Evolutionary conservation across 2,797 vertebrate species (phyloP), one percentile per base, ranked within the genome.

Genomic region (Brachyrhaphis roseni): DNA sequence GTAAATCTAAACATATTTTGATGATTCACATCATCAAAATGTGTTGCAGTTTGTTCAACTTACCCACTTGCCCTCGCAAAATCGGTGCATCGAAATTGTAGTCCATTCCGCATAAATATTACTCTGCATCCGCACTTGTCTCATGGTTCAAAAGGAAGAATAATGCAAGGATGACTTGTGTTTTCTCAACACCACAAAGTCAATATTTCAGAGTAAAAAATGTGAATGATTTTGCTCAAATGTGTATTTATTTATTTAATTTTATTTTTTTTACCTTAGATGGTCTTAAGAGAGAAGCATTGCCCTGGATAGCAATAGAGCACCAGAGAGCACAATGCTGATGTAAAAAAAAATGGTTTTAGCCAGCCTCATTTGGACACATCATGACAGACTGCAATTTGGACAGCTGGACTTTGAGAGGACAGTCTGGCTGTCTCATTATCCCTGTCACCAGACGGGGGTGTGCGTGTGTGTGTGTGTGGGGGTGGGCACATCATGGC

Each of bases 371-470:
- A 89, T 90, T 87, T 91, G 83, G 84, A 86, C 74, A 78, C 66
- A 75, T 87, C 82, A 79, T 76, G 47, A n/a, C 66, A 79, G 84
- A 90, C 87, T 82, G 23, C 78, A 78, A 82, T 86, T 53, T 80
- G 87, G 87, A 86, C 89, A 91, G 78, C 83, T 86, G 81, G 87
- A 84, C 81, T 89, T 87, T 5, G 45, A 87, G 81, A 88, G 88
- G 83, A 84, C 75, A 75, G 39, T 72, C 59, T 72, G 84, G 83
- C 87, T 91, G 91, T 88, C 90, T 93, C 91, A 92, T 95, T 94
- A 94, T 83, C 49, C 55, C 75, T 77, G 87, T 78, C 82, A 88
- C 66, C 39, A 84, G 83, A 75, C 11, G 64, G 41, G 75, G 80
- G 82, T 78, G 15, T 1, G 15, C 5, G 46, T 1, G 15, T 47